Evolutionary conservation across 2,797 vertebrate species (phyloP).

Genomic region (Enteromius afrohamiltoni): DNA sequence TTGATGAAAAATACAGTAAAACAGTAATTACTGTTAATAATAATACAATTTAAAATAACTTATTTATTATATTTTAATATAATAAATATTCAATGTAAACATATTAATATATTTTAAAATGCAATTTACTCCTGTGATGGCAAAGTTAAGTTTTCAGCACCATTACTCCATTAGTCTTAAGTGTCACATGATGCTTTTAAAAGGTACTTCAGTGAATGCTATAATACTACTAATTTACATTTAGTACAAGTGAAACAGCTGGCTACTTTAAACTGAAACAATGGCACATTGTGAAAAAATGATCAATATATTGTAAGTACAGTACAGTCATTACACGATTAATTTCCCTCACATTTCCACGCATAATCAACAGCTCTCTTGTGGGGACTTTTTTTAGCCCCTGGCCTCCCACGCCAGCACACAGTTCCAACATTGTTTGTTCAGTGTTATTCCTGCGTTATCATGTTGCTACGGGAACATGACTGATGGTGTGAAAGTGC

Average conservation of each 20-base stretch:
- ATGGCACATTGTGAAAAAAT: slow-evolving; percentile 8
- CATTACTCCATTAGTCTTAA: neutral
- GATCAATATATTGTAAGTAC: slow-evolving; percentile 17
- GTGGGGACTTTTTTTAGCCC: slow-evolving; percentile 56
- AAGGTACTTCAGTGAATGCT: neutral
- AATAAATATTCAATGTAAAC: neutral
- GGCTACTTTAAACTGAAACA: slow-evolving; percentile 2
- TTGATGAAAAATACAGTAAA: neutral
- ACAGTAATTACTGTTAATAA: neutral
- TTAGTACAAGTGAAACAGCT: neutral
- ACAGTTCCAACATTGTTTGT: slow-evolving; percentile 59
- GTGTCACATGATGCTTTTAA: neutral
- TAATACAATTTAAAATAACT: neutral
- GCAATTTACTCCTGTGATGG: neutral
- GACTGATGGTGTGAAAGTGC: slow-evolving; percentile 60
- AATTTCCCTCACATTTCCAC: slow-evolving; percentile 50
- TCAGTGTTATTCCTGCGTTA: slow-evolving; percentile 63
- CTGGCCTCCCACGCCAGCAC: slow-evolving; percentile 49
- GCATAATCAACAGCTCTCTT: slow-evolving; percentile 47
- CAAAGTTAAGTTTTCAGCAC: neutral
- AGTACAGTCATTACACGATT: slow-evolving; percentile 30
- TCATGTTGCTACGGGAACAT: slow-evolving; percentile 64
- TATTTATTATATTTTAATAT: neutral
- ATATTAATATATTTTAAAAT: neutral
- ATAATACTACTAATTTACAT: neutral